Base-by-base conservation (phyloP, 1,140 invertebrate species). In the Drosophila paulistorum region DNA sequence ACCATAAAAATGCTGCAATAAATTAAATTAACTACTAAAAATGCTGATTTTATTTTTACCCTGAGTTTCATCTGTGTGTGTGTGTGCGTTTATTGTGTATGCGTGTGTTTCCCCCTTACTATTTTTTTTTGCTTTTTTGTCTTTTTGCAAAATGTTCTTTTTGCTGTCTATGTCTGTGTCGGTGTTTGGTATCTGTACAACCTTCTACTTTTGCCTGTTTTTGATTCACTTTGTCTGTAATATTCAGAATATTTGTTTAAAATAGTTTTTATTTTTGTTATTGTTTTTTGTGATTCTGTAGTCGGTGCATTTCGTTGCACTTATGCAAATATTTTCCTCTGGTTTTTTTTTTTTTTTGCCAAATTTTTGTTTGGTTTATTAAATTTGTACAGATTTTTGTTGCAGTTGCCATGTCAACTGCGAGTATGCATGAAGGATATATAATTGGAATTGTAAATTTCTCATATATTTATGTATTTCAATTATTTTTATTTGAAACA, bases 21-120 rank as follows among this genome's bases (percentile, higher is more conserved):
- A 91, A 91, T 91, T 91, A 91, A 91, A 91, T 91, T 91, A 91
- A 91, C 90, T 91, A 91, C 90, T 90, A 90, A 91, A 91, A 89
- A 89, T 89, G 84, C 85, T 89, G 85, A 89, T 89, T 89, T 89
- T 89, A 90, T 89, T 89, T 90, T 90, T 82, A 74, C 81, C 75
- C 76, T 68, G 71, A 62, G 65, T 72, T 73, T 78, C 10, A 4
- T 48, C 2, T 48, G 2, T 48, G 14, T 20, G 6, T 48, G 7
- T 48, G 42, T 48, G 14, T 23, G 23, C 23, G 23, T 26, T 26
- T 26, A 26, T 26, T 48, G 7, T 48, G 45, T 20, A 5, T 23
- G 20, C 23, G 17, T 51, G 68, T 64, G 55, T 45, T 54, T 75
- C 48, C 33, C 60, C 60, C 41, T 45, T 59, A 30, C 33, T 14